Conservation (phyloP, 2,888 invertebrate genomes). For the Amphipoea lucens region DNA sequence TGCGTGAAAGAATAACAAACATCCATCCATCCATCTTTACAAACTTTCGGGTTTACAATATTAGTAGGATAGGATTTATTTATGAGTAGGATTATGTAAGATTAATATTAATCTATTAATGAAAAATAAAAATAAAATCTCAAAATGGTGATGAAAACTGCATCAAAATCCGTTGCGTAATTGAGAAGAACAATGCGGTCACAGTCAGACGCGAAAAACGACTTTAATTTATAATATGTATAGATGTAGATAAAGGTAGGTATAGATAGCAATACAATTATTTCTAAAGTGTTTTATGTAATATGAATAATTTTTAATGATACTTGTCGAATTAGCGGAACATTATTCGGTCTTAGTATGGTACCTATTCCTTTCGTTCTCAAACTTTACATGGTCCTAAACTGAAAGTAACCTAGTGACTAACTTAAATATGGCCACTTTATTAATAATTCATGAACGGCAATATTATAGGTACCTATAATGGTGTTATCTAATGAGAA, state of each 20-base stretch:
- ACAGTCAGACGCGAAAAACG: too few relatives aligned
- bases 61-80: too few relatives aligned
- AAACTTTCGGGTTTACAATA: too few relatives aligned
- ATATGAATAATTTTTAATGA: neutral
- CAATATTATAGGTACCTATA: neutral
- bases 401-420: neutral
- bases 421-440: neutral
- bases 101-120: too few relatives aligned
- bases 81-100: too few relatives aligned
- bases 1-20: too few relatives aligned
- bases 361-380: neutral
- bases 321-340: neutral
- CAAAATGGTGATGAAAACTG: too few relatives aligned
- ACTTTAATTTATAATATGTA: neutral
- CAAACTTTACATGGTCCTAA: neutral
- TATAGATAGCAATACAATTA: neutral
- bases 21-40: too few relatives aligned
- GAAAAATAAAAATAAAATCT: neutral
- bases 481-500: too few relatives aligned
- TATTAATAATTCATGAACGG: neutral
- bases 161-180: too few relatives aligned
- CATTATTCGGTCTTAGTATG: neutral
- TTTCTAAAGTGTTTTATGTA: neutral
- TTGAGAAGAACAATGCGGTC: too few relatives aligned
- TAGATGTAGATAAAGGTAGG: neutral